A percentile compares a stretch with the other conserved stretches of the same genome.
These are phyloP conservation scores for Zapornia atra DNA, from an alignment of 2,113 vertebrate species.

Conservation along the genomic window DNA sequence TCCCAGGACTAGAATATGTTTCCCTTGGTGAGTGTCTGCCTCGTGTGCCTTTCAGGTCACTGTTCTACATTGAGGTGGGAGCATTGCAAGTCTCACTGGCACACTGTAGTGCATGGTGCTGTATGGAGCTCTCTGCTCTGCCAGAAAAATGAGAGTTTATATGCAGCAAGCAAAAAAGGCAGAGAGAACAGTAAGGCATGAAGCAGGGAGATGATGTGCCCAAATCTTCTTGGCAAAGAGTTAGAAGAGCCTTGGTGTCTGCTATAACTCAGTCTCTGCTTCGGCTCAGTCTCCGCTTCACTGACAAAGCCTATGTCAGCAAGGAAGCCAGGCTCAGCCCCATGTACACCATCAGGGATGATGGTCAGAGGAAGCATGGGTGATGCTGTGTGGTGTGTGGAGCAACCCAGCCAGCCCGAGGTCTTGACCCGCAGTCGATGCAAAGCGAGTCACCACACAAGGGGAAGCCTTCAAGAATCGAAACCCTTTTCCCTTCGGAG, in stretches of 20 bases:
- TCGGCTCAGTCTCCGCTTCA: background rate
- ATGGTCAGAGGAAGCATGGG: background rate
- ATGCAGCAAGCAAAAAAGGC: background rate
- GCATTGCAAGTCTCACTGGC: background rate
- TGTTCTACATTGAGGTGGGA: background rate
- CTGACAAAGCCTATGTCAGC: background rate
- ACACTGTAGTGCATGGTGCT: fast-evolving
- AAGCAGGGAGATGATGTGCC: background rate
- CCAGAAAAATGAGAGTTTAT: background rate
- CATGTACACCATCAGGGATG: background rate
- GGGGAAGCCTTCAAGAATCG: background rate
- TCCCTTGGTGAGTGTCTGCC: background rate
- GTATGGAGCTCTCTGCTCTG: background rate
- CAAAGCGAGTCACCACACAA: fast-evolving
- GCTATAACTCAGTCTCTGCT: background rate
- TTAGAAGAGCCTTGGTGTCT: background rate
- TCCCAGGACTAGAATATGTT: background rate
- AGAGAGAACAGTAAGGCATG: background rate
- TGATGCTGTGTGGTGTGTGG: background rate
- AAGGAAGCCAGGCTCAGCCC: background rate
- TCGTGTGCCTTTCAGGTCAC: background rate
- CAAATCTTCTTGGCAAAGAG: background rate
- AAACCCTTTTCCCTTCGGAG: background rate
- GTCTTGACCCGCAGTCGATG: fast-evolving
- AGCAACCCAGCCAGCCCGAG: background rate